Evolutionary conservation across 2,113 vertebrate species (phyloP).

Genomic region (Eretmochelys imbricata): DNA sequence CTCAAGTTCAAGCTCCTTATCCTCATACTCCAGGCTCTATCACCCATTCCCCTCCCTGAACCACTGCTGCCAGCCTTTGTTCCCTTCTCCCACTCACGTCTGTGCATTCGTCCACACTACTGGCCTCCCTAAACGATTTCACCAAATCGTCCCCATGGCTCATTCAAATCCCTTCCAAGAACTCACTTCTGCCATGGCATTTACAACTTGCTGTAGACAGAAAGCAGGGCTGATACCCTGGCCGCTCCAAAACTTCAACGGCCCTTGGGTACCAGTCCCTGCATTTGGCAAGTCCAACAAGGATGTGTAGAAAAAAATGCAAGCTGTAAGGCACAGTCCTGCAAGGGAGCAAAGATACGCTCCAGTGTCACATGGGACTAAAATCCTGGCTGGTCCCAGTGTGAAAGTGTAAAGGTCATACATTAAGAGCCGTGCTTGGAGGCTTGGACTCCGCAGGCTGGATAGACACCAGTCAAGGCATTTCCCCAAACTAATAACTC

Average conservation of each 20-base stretch:
- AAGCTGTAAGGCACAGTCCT: not conserved
- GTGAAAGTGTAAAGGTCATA: not conserved
- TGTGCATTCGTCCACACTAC: not conserved
- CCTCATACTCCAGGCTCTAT: not conserved
- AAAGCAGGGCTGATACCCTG: too few species aligned
- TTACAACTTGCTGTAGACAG: not conserved
- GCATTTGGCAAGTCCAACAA: too few species aligned
- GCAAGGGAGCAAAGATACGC: not conserved
- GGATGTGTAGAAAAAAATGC: too few species aligned
- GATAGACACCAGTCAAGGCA: not conserved
- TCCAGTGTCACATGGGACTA: not conserved
- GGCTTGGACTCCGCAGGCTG: accelerated
- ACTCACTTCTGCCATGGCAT: not conserved
- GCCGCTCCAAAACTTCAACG: too few species aligned
- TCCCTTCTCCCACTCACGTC: not conserved
- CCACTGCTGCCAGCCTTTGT: not conserved
- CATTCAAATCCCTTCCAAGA: not conserved
- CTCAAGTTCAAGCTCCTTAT: not conserved
- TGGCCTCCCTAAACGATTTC: not conserved
- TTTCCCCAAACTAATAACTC: not conserved
- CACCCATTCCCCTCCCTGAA: not conserved
- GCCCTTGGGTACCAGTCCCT: too few species aligned
- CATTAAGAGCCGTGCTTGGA: not conserved
- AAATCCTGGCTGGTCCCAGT: not conserved
- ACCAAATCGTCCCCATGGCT: not conserved